phyloP scores from a whole-genome alignment of 2,113 vertebrate species.

The Kobus ellipsiprymnus region DNA sequence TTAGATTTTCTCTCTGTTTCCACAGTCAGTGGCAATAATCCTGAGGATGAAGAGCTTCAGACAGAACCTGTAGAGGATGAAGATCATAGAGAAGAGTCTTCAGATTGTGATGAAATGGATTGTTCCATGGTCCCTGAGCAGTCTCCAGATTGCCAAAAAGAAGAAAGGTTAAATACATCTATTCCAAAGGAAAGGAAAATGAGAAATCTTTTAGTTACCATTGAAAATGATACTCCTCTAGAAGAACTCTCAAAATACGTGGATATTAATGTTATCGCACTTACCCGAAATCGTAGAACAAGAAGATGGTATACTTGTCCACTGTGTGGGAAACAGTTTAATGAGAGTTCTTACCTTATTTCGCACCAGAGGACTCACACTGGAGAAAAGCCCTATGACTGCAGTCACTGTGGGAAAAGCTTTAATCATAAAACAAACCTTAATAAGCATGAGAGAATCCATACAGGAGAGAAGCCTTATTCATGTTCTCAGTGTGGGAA shows the following conservation, averaged over 20 bases:
- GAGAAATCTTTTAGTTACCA: constrained; percentile 60
- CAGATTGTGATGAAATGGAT: constrained; percentile 20
- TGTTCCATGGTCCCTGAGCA: constrained; percentile 10
- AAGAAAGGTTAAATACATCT: background rate
- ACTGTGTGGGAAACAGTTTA: constrained; percentile 68
- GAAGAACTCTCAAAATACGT: constrained; percentile 67
- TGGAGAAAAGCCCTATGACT: constrained; percentile 82
- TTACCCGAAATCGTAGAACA: constrained; percentile 41
- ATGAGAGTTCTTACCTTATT: constrained; percentile 67
- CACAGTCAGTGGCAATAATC: constrained; percentile 21
- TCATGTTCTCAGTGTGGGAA: constrained; percentile 86
- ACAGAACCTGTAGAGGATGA: constrained; percentile 6
- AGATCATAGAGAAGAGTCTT: constrained; percentile 28
- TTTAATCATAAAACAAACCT: constrained; percentile 87
- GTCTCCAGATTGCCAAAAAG: background rate
- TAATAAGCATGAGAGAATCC: constrained; percentile 85
- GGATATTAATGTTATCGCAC: constrained; percentile 48
- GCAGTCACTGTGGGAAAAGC: constrained; percentile 85
- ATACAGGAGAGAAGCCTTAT: constrained; percentile 88
- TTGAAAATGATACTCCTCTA: constrained; percentile 57
- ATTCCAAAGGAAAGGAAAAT: constrained; percentile 52
- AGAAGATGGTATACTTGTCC: constrained; percentile 56
- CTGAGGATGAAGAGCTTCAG: background rate
- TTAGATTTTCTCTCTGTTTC: constrained; percentile 34
- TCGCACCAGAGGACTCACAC: constrained; percentile 71